Base-by-base conservation (phyloP, 2,797 vertebrate genomes). In the Muscicapa striata region DNA sequence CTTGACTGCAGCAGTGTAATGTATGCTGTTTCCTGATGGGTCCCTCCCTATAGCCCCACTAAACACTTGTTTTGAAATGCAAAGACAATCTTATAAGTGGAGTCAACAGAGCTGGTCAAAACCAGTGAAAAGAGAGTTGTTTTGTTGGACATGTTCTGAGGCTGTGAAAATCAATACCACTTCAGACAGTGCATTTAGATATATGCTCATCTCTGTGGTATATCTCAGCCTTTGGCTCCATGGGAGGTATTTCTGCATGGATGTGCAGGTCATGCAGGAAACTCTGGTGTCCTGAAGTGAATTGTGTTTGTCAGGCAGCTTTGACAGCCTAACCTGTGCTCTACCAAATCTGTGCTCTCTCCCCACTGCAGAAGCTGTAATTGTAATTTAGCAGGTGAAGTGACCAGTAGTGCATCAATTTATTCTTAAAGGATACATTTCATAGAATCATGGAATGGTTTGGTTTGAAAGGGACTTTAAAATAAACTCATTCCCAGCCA, bases 131-230 rank as follows among this genome's bases (percentile, higher is more conserved):
- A 59, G 41, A 11, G 19, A 76, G 58, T 43, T 26, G 46, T 90
- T 94, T 76, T 68, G 45, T 40, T 52, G 34, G 91, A 80, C 15
- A 3, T 81, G 61, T 54, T 93, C 86, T 84, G 36, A 34, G 30
- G 32, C 67, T 74, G 38, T 19, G 36, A 70, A 91, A 94, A 89
- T 94, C 84, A 93, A 67, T 95, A 89, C 19, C 32, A 36, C 49
- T 90, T 80, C 75, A 83, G 78, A 57, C 11, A 23, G 27, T 83
- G 72, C 51, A 29, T 93, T 97, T 90, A 82, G 72, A 36, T 92
- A 81, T 55, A 79, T 77, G 70, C 43, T 87, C 84, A 51, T 68
- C 80, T 76, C 93, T n/a, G 64, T 72, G 83, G 79, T 82, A 7
- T 79, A 22, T 20, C 83, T 70, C n/a, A 16, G 81, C 61, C 92